Base-by-base conservation (phyloP, 2,797 vertebrate genomes). In the Mareca strepera region DNA sequence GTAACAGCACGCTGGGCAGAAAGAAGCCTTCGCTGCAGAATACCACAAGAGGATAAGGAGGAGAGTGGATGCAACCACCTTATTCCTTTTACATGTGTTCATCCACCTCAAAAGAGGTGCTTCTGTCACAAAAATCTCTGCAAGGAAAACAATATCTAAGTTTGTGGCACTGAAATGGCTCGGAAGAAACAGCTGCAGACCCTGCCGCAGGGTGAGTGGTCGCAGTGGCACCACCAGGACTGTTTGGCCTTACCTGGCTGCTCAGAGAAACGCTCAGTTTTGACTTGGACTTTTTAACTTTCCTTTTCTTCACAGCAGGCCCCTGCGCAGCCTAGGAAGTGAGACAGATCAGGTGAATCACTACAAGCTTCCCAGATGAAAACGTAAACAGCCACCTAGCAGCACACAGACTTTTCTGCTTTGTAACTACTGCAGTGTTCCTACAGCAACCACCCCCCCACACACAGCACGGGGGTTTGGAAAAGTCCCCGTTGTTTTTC, bases 181-280 rank as follows among this genome's bases (percentile, higher is more conserved):
- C 22, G 1, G 6, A 33, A 76, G 52, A 77, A 77, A 55, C 41
- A 92, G n/a, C 0, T 79, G 55, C 44, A 78, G n/a, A 62, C 29
- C 14, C 23, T 9, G 2, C 8, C 33, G 21, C 35, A 4, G 28
- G 5, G n/a, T 14, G 55, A 88, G 52, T 0, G 2, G 29, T 1
- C 5, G 0, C 8, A 9, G 55, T 28, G 23, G 50, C 53, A 37
- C 11, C 35, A 60, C 17, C 8, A 68, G 48, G 33, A 35, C 44
- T 58, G 16, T 20, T 70, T 7, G 1, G 6, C 68, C 98, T 98
- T 98, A 99, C 99, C 88, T 98, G 97, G 86, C 98, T 99, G 66
- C 95, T 98, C 11, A 98, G 86, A 3, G 99, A 98, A 10, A 94
- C 2, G 3, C 98, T 90, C 72, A 96, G 31, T 21, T 96, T 93